These are phyloP conservation scores for Diadegma fenestrale DNA, from an alignment of 2,888 invertebrate genomes.

Conservation along the genomic window DNA sequence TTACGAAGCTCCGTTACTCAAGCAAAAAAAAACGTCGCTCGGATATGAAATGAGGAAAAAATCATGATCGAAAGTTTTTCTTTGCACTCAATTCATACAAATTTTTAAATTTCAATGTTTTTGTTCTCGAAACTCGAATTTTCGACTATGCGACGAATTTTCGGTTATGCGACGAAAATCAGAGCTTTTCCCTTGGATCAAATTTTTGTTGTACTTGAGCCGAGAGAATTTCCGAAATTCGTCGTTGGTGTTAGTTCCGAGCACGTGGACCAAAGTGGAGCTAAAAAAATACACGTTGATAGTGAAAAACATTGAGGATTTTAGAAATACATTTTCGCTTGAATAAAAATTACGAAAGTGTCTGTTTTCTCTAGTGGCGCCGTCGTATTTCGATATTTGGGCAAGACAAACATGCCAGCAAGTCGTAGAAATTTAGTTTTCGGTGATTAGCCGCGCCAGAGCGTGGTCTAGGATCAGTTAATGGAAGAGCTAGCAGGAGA, in stretches of 20 bases:
- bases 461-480: background rate
- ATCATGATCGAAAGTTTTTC: background rate
- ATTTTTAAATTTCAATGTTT: background rate
- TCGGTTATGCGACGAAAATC: background rate
- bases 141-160: background rate
- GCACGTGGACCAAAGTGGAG: background rate
- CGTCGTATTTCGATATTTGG: background rate
- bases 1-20: background rate
- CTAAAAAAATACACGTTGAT: background rate
- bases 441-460: slow-evolving; percentile 2
- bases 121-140: background rate
- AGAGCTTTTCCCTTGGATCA: background rate
- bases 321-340: background rate
- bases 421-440: slow-evolving; percentile 8
- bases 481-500: background rate
- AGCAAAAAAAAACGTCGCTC: background rate
- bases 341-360: background rate
- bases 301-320: background rate
- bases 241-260: background rate
- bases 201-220: background rate
- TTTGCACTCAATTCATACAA: background rate
- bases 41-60: background rate
- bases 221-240: background rate
- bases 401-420: slow-evolving; percentile 3
- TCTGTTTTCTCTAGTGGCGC: background rate